phyloP scores from a whole-genome alignment of 2,888 invertebrate species.

The Dicranocentrus wangi region DNA sequence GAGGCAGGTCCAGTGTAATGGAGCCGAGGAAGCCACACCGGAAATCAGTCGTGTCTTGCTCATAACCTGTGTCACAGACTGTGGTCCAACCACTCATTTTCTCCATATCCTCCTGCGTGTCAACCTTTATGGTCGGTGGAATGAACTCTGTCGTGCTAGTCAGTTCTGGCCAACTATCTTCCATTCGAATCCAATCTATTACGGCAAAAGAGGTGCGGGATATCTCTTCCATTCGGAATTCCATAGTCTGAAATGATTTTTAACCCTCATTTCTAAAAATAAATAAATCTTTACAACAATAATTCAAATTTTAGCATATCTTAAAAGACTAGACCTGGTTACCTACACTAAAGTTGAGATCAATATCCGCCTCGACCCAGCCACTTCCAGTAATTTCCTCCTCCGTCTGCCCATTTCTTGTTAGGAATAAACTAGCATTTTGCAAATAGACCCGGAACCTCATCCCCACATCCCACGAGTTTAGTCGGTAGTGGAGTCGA shows the following conservation, averaged over 20 bases:
- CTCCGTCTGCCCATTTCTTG: not conserved
- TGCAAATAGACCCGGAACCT: constrained; percentile 19
- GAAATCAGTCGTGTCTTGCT: not conserved
- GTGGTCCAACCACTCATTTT: not conserved
- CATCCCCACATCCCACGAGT: not conserved
- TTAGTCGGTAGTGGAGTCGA: not conserved
- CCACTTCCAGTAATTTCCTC: not conserved
- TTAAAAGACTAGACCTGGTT: too few relatives aligned
- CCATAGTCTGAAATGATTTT: too few relatives aligned
- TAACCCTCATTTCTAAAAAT: too few relatives aligned
- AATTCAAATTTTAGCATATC: too few relatives aligned
- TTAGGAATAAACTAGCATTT: not conserved
- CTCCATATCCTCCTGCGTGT: too few relatives aligned
- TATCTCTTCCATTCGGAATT: too few relatives aligned
- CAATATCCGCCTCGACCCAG: constrained; percentile 7
- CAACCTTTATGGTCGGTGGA: too few relatives aligned
- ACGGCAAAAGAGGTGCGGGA: too few relatives aligned
- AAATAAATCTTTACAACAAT: too few relatives aligned
- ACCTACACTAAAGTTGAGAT: constrained; percentile 15
- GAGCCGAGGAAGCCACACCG: not conserved
- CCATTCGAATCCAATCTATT: too few relatives aligned
- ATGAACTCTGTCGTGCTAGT: too few relatives aligned
- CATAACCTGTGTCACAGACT: not conserved
- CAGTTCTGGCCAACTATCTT: too few relatives aligned
- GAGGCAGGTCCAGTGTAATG: constrained; percentile 2